Conservation (phyloP, 1,140 invertebrate species). For the Phocides pigmalion region DNA sequence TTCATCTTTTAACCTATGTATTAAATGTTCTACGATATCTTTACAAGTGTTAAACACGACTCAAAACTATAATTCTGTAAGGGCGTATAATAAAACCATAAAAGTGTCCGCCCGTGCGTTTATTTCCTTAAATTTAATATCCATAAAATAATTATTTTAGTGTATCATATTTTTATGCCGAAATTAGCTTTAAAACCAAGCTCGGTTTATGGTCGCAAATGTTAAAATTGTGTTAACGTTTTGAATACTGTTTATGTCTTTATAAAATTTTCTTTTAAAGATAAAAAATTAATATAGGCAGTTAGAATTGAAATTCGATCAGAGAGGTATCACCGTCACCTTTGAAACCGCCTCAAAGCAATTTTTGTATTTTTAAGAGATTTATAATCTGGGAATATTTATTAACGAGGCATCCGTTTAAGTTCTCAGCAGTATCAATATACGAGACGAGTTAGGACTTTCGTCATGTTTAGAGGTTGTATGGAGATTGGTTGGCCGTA, state of each 20-base stretch:
- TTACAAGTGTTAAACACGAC: not conserved
- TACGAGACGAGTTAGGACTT: too few species aligned
- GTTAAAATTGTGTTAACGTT: too few species aligned
- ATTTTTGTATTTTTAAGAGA: too few species aligned
- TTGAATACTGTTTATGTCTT: not conserved
- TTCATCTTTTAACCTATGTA: slow-evolving; percentile 30
- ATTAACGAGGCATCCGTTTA: too few species aligned
- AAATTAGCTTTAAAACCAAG: not conserved
- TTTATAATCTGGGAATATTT: too few species aligned
- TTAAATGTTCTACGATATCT: not conserved
- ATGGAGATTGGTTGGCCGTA: too few species aligned
- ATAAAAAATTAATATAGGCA: too few species aligned
- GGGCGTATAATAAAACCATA: slow-evolving; percentile 20
- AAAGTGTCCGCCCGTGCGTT: slow-evolving; percentile 2
- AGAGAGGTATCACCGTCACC: too few species aligned
- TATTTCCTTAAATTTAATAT: not conserved
- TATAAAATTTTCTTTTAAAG: not conserved
- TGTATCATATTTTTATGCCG: slow-evolving; percentile 9
- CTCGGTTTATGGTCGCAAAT: not conserved
- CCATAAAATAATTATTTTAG: slow-evolving; percentile 15
- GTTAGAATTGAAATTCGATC: too few species aligned
- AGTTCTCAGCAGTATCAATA: too few species aligned
- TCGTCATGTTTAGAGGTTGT: too few species aligned
- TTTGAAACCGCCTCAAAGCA: too few species aligned
- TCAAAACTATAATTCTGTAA: not conserved